Conservation (phyloP, 2,113 vertebrate genomes). For the Coreoperca whiteheadi region DNA sequence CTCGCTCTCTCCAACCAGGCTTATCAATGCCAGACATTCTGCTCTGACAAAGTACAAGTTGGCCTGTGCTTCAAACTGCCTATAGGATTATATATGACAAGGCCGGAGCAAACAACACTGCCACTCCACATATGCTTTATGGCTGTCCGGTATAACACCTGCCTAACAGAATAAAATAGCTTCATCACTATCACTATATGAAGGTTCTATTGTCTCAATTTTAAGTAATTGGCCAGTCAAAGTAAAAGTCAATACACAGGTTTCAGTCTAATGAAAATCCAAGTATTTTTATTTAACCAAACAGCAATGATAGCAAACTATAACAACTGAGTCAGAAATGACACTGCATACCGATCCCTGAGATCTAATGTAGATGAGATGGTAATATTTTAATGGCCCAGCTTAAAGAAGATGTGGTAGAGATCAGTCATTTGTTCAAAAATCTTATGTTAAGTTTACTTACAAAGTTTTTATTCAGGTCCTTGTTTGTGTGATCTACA, state of each 20-base stretch:
- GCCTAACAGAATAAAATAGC: slow-evolving; percentile 32
- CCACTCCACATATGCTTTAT: slow-evolving; percentile 68
- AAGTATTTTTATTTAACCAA: background rate
- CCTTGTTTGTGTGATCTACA: slow-evolving; percentile 71
- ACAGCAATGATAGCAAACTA: background rate
- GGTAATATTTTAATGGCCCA: background rate
- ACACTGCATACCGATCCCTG: background rate
- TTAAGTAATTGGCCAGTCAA: slow-evolving; percentile 18
- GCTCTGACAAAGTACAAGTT: slow-evolving; percentile 76
- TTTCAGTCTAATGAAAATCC: slow-evolving; percentile 37
- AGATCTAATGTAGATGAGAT: background rate
- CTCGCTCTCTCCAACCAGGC: slow-evolving; percentile 56
- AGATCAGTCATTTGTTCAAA: slow-evolving; percentile 4
- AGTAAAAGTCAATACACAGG: slow-evolving; percentile 43
- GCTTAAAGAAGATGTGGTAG: background rate
- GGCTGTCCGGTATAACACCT: slow-evolving; percentile 45
- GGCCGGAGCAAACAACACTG: slow-evolving; percentile 54
- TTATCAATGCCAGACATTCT: slow-evolving; percentile 79
- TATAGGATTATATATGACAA: slow-evolving; percentile 75
- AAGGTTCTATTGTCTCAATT: slow-evolving; percentile 49
- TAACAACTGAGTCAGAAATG: background rate
- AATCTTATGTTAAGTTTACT: slow-evolving; percentile 49
- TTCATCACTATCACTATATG: slow-evolving; percentile 38
- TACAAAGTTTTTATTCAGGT: slow-evolving; percentile 77
- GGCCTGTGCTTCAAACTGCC: slow-evolving; percentile 67